phyloP scores from a whole-genome alignment of 2,888 invertebrate species.

The Mantis religiosa region DNA sequence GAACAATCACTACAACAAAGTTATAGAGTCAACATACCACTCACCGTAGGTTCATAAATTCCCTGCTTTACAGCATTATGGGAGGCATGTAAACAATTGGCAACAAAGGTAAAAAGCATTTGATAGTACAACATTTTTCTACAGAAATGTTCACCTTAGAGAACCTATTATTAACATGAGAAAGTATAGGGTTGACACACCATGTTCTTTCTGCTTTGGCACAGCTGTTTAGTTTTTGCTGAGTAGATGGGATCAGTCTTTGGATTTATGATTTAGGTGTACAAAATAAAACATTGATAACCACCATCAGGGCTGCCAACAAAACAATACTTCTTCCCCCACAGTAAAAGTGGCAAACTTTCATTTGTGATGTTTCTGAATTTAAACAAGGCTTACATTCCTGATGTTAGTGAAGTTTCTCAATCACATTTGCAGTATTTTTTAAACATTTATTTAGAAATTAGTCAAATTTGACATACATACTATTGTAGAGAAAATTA shows the following conservation, averaged over 20 bases:
- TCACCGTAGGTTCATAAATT: slow-evolving; percentile 23
- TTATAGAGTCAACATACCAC: neutral
- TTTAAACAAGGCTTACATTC: too few species aligned
- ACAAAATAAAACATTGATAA: neutral
- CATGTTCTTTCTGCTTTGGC: neutral
- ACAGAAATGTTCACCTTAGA: neutral
- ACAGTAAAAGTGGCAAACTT: neutral
- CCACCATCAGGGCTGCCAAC: neutral
- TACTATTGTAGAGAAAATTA: too few species aligned
- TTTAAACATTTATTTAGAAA: too few species aligned
- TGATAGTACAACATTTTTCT: neutral
- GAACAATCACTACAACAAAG: neutral
- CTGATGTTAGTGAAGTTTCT: too few species aligned
- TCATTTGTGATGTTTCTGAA: neutral
- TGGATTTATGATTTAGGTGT: neutral
- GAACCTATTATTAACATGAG: neutral
- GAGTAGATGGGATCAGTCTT: neutral
- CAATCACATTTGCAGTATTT: too few species aligned
- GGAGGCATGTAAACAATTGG: slow-evolving; percentile 28
- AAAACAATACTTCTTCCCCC: neutral
- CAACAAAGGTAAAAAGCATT: slow-evolving; percentile 27
- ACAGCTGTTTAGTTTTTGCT: neutral
- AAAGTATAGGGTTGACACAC: neutral
- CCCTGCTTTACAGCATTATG: slow-evolving; percentile 26
- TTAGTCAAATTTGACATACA: too few species aligned